Percentiles rank a stretch among this genome's conserved stretches.
These are phyloP conservation scores for Megaceryle torquata DNA, from an alignment of 2,113 vertebrate species.

Conservation along the genomic window DNA sequence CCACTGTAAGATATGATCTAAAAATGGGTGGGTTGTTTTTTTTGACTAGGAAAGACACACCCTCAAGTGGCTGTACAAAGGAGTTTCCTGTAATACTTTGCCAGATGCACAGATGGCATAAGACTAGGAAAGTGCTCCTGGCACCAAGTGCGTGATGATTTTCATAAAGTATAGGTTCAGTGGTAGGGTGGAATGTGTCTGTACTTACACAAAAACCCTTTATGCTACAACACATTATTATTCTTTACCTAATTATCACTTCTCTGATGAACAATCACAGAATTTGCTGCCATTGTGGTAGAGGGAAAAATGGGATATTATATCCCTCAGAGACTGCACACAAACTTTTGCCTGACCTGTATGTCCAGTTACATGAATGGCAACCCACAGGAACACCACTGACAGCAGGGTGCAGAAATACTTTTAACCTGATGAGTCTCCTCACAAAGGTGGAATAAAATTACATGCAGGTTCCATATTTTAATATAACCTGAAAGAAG, in stretches of 20 bases:
- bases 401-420: not conserved
- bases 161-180: slow-evolving; percentile 5
- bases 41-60: not conserved
- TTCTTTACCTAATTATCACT: slow-evolving; percentile 5
- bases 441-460: not conserved
- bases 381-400: not conserved
- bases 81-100: not conserved
- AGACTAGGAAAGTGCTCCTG: slow-evolving; percentile 8
- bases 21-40: not conserved
- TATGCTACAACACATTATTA: not conserved
- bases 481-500: not conserved
- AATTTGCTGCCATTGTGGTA: not conserved
- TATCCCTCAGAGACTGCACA: not conserved
- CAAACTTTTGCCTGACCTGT: not conserved
- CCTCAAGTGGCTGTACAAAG: not conserved
- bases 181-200: not conserved
- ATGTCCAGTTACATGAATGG: not conserved
- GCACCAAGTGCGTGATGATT: not conserved
- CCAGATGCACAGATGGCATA: slow-evolving; percentile 42
- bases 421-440: not conserved
- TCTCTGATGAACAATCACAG: not conserved
- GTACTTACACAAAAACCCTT: slow-evolving; percentile 10
- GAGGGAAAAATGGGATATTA: not conserved
- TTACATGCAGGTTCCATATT: too few species aligned
- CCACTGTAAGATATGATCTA: not conserved